These are phyloP conservation scores for Scaptomyza flava DNA, from an alignment of 2,888 invertebrate genomes.

Conservation along the genomic window DNA sequence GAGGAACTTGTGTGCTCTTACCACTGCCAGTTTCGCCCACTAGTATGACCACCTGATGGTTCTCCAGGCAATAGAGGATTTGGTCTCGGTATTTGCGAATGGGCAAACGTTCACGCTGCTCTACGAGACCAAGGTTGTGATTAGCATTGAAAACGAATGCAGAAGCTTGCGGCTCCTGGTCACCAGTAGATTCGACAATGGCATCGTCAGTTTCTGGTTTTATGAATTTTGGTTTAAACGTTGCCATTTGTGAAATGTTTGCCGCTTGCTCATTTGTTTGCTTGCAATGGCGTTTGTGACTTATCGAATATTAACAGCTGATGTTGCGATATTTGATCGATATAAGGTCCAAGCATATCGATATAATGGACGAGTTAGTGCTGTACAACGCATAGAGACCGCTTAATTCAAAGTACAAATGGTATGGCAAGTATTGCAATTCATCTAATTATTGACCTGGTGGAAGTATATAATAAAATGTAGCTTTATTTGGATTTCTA, in stretches of 20 bases:
- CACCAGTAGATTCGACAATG: slow-evolving; percentile 66
- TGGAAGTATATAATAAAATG: not conserved
- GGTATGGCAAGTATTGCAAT: too few relatives aligned
- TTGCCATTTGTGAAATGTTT: slow-evolving; percentile 45
- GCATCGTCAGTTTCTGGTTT: slow-evolving; percentile 78
- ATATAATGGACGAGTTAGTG: not conserved
- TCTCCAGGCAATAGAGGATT: slow-evolving; percentile 95
- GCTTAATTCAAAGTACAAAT: not conserved
- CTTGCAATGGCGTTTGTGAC: slow-evolving; percentile 3
- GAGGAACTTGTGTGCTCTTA: slow-evolving; percentile 86
- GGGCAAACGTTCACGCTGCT: slow-evolving; percentile 94
- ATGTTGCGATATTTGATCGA: not conserved
- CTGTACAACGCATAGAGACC: not conserved
- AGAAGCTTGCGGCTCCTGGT: slow-evolving; percentile 72
- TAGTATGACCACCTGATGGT: slow-evolving; percentile 93
- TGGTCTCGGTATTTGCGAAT: slow-evolving; percentile 94
- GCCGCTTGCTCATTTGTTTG: slow-evolving; percentile 23
- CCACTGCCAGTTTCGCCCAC: slow-evolving; percentile 97
- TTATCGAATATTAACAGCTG: slow-evolving; percentile 5
- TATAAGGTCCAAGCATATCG: not conserved
- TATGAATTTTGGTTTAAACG: slow-evolving; percentile 68
- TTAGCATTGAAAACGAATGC: slow-evolving; percentile 94
- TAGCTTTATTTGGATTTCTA: slow-evolving; percentile 27
- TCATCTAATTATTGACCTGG: too few relatives aligned
- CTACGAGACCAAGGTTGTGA: slow-evolving; percentile 91